Conservation (phyloP, 2,888 invertebrate genomes). For the Harmothoe impar region DNA sequence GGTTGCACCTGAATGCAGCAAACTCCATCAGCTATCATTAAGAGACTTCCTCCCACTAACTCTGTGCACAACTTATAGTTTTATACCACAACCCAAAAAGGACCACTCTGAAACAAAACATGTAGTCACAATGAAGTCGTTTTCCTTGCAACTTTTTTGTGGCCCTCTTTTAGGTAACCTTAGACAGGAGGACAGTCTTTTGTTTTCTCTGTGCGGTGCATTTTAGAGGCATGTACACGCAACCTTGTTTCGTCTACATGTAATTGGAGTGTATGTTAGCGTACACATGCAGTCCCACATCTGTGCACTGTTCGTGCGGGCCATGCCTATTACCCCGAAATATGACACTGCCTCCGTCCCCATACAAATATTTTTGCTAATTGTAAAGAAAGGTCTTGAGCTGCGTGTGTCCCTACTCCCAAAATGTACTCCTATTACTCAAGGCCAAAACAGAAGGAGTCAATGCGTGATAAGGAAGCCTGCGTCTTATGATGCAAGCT, state of each 20-base stretch:
- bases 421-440: too few species aligned
- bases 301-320: neutral
- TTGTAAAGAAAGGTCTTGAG: conserved; percentile 30
- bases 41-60: neutral
- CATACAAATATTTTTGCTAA: neutral
- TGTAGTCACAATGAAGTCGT: neutral
- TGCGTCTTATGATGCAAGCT: too few species aligned
- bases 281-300: conserved; percentile 6
- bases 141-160: neutral
- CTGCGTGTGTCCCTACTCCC: neutral
- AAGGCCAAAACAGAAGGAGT: too few species aligned
- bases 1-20: neutral
- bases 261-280: conserved; percentile 19
- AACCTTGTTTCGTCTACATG: neutral
- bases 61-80: too few species aligned
- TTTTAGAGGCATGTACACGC: conserved; percentile 9
- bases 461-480: too few species aligned
- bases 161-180: neutral
- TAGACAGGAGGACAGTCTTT: neutral
- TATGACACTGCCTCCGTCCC: neutral
- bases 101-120: neutral
- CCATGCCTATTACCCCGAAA: conserved; percentile 20
- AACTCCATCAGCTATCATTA: conserved; percentile 3
- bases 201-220: neutral
- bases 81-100: too few species aligned